Percentiles rank a stretch among this genome's conserved stretches.
Conservation (phyloP, 2,888 invertebrate genomes). For the Andrena haemorrhoa region DNA sequence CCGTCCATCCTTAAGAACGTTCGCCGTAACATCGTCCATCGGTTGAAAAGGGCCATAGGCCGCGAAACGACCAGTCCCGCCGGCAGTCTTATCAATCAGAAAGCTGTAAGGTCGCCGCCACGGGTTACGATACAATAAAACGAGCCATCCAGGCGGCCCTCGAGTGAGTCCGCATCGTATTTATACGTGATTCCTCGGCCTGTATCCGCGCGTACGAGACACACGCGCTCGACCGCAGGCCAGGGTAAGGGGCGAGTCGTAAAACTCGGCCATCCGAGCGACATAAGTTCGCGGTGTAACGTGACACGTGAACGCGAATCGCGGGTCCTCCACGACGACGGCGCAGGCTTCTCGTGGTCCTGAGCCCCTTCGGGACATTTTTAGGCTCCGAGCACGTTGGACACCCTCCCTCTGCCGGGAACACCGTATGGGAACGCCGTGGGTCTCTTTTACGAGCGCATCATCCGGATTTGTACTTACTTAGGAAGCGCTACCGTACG, state of each 20-base stretch:
- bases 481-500: conserved; percentile 78
- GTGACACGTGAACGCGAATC: conserved; percentile 70
- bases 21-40: conserved; percentile 18
- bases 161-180: conserved; percentile 43
- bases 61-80: conserved; percentile 60
- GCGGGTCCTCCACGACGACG: conserved; percentile 39
- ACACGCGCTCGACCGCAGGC: conserved; percentile 41
- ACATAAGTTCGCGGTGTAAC: conserved; percentile 76
- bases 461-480: conserved; percentile 84
- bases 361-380: conserved; percentile 42
- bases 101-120: conserved; percentile 70
- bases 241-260: conserved; percentile 69
- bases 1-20: conserved; percentile 14
- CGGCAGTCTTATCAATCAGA: conserved; percentile 77
- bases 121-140: conserved; percentile 81
- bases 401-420: conserved; percentile 30
- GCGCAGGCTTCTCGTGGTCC: not conserved
- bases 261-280: conserved; percentile 78
- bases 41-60: conserved; percentile 39
- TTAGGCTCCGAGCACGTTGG: conserved; percentile 42
- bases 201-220: conserved; percentile 31
- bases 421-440: conserved; percentile 50
- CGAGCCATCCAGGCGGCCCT: conserved; percentile 67
- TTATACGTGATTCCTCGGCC: conserved; percentile 56
- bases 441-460: conserved; percentile 81